Evolutionary conservation across 2,113 vertebrate genomes (phyloP).

Genomic region (Cnemophilus loriae): DNA sequence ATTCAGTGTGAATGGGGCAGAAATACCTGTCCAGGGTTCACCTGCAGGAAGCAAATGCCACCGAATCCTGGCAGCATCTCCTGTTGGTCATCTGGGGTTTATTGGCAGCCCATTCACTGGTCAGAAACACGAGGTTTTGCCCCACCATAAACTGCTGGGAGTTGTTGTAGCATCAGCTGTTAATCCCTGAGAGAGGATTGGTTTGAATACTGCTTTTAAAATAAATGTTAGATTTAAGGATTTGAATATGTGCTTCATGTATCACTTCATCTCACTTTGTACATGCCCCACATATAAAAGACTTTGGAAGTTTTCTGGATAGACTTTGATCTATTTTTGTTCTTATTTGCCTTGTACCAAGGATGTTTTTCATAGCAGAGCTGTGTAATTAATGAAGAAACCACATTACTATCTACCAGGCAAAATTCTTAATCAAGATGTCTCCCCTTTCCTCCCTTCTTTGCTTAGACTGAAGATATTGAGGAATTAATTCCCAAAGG

Average conservation of each 20-base stretch:
- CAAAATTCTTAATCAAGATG: conserved; percentile 17
- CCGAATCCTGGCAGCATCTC: background rate
- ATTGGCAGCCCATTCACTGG: background rate
- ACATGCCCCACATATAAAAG: background rate
- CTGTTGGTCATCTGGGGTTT: background rate
- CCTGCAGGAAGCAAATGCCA: background rate
- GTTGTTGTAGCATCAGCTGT: background rate
- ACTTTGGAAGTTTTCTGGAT: background rate
- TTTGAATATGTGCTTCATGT: background rate
- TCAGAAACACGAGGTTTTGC: background rate
- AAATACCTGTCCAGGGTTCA: background rate
- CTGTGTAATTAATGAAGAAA: conserved; percentile 15
- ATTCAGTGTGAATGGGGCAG: background rate
- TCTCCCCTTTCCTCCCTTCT: conserved; percentile 35
- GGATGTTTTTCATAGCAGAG: background rate
- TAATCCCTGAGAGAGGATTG: background rate
- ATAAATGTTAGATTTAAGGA: background rate
- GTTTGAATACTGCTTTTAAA: background rate
- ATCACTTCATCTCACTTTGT: background rate
- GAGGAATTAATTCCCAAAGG: conserved; percentile 91
- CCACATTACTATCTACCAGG: background rate
- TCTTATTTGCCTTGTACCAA: conserved; percentile 6
- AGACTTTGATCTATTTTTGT: conserved; percentile 23
- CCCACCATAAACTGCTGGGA: background rate
- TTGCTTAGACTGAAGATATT: conserved; percentile 79